Percentiles rank a stretch among this genome's conserved stretches.
phyloP scores from a whole-genome alignment of 2,888 invertebrate species.

The Invenusta paracnida region DNA sequence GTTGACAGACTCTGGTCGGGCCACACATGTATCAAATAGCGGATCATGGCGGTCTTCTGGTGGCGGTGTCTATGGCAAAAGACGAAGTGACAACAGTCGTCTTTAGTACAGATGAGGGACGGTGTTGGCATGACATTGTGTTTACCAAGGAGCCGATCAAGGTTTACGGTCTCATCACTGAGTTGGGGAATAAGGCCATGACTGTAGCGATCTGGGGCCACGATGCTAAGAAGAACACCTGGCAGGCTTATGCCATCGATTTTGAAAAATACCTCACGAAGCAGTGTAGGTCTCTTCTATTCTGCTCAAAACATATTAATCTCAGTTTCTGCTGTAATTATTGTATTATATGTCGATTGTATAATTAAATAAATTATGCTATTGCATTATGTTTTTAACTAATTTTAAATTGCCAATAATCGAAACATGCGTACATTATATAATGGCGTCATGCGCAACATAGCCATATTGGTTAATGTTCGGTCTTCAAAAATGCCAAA shows the following conservation, averaged over 20 bases:
- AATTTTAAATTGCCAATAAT: too few relatives aligned
- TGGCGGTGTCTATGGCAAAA: constrained; percentile 51
- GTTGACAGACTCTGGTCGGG: constrained; percentile 56
- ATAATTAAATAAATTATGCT: too few relatives aligned
- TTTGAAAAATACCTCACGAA: constrained; percentile 52
- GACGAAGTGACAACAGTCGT: constrained; percentile 49
- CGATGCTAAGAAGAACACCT: constrained; percentile 47
- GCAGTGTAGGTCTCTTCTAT: constrained; percentile 50
- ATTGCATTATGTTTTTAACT: too few relatives aligned
- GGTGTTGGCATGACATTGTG: constrained; percentile 57
- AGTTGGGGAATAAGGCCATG: constrained; percentile 56
- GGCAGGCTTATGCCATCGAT: constrained; percentile 55
- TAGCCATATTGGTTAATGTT: too few relatives aligned
- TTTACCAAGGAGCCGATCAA: constrained; percentile 51
- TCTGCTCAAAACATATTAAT: too few relatives aligned
- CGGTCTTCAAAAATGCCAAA: too few relatives aligned
- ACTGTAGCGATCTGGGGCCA: constrained; percentile 58
- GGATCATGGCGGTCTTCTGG: constrained; percentile 57
- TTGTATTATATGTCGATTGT: too few relatives aligned
- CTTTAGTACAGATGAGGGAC: constrained; percentile 58
- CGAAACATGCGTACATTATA: too few relatives aligned
- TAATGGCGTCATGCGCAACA: too few relatives aligned
- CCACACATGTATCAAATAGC: constrained; percentile 58
- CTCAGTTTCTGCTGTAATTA: too few relatives aligned
- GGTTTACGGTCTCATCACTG: constrained; percentile 52